These are phyloP conservation scores for Sycophila texana DNA, from an alignment of 2,888 invertebrate genomes.

Conservation along the genomic window DNA sequence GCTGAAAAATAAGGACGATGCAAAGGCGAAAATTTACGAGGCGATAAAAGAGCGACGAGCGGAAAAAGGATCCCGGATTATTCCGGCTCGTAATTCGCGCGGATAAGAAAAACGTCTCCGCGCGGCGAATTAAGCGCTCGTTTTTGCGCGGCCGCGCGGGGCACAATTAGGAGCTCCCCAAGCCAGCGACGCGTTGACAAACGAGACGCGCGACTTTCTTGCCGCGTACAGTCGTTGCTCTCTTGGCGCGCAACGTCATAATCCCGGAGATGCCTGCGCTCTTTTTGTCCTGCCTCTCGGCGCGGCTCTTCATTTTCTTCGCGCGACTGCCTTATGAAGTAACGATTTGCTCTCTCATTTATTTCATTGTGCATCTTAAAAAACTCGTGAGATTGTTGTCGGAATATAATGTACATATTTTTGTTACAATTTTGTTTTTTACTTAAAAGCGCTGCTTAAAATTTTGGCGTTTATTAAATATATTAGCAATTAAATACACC, in stretches of 20 bases:
- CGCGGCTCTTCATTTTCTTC: too few species aligned
- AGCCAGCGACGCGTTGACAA: conserved; percentile 11
- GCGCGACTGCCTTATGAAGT: too few species aligned
- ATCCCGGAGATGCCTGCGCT: too few species aligned
- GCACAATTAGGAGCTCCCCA: conserved; percentile 24
- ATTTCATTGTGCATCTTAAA: too few species aligned
- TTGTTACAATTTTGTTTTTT: too few species aligned
- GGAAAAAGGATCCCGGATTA: conserved; percentile 19
- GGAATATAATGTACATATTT: too few species aligned
- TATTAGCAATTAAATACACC: too few species aligned
- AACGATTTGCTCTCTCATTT: too few species aligned
- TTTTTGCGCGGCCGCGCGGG: conserved; percentile 11
- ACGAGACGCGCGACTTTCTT: conserved; percentile 14
- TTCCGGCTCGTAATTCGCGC: conserved; percentile 36
- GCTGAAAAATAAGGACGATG: conserved; percentile 1
- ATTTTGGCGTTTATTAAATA: too few species aligned
- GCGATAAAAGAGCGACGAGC: conserved; percentile 40
- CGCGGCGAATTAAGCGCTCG: conserved; percentile 34
- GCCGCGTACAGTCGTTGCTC: conserved; percentile 18
- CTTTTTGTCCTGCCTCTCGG: too few species aligned
- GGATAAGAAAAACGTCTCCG: conserved; percentile 27
- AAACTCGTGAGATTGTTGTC: too few species aligned
- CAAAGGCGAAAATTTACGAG: conserved; percentile 46
- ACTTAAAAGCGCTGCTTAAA: too few species aligned
- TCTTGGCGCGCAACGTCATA: neutral